Conservation (phyloP, 2,888 invertebrate species). For the Hedychridium roseum region DNA sequence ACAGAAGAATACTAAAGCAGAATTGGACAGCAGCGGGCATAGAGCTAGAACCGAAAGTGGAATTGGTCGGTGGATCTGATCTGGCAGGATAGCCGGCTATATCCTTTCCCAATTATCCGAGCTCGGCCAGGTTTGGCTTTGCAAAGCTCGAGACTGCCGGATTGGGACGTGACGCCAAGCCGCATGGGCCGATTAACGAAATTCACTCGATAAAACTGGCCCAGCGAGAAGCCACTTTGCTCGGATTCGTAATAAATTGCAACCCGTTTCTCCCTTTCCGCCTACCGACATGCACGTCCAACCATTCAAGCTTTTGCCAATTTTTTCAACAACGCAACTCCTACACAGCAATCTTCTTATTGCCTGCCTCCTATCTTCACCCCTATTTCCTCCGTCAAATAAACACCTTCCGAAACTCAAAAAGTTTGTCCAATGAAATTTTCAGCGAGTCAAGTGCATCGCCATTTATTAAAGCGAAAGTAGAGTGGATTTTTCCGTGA, state of each 20-base stretch:
- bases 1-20: slow-evolving; percentile 8
- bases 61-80: no score
- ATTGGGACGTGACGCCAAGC: slow-evolving; percentile 44
- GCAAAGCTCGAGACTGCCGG: slow-evolving; percentile 33
- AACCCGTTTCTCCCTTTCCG: slow-evolving; percentile 26
- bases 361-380: no score
- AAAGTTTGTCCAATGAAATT: no score
- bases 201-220: slow-evolving; percentile 34
- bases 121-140: slow-evolving; percentile 19
- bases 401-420: no score
- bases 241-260: slow-evolving; percentile 41
- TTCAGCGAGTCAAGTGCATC: no score
- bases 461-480: no score
- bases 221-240: slow-evolving; percentile 25
- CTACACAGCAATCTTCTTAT: no score
- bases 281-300: slow-evolving; percentile 16
- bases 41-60: neutral
- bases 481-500: no score
- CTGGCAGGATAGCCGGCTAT: slow-evolving; percentile 13
- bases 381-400: no score
- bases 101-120: slow-evolving; percentile 28
- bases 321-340: slow-evolving; percentile 6
- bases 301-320: slow-evolving; percentile 11
- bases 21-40: slow-evolving; percentile 10
- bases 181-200: slow-evolving; percentile 44